Conservation (phyloP, 1,140 invertebrate species). For the Hylyphantes graminicola region DNA sequence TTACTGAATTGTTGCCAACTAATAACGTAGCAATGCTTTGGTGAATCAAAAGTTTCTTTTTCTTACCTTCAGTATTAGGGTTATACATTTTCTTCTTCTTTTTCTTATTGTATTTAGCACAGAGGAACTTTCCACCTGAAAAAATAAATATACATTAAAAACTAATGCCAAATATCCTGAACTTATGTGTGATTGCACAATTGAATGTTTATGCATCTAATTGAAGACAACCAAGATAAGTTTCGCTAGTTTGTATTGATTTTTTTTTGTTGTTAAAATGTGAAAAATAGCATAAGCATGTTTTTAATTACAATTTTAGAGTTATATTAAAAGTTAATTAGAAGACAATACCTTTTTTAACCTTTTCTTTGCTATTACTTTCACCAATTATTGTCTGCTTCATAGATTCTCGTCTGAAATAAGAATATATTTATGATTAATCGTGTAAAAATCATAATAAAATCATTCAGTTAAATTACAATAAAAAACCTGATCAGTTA, state of each 20-base stretch:
- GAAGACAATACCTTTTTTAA: slow-evolving; percentile 73
- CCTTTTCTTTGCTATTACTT: slow-evolving; percentile 77
- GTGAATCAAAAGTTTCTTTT: too few relatives aligned
- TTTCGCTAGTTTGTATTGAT: too few relatives aligned
- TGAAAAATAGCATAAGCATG: not conserved
- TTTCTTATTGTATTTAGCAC: slow-evolving; percentile 83
- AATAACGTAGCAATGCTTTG: too few relatives aligned
- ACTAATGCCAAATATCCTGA: not conserved
- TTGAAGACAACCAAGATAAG: too few relatives aligned
- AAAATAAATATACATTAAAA: slow-evolving; percentile 5
- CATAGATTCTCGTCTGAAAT: slow-evolving; percentile 90
- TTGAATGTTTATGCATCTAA: too few relatives aligned
- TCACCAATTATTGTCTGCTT: slow-evolving; percentile 86
- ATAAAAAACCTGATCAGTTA: not conserved
- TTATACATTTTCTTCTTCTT: slow-evolving; percentile 87
- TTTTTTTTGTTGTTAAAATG: too few relatives aligned
- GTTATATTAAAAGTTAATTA: too few relatives aligned
- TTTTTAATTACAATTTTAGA: not conserved
- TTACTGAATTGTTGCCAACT: too few relatives aligned
- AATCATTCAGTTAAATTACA: not conserved
- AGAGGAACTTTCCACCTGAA: slow-evolving; percentile 73
- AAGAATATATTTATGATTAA: slow-evolving; percentile 74
- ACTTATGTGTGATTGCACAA: too few relatives aligned
- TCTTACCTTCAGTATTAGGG: slow-evolving; percentile 81
- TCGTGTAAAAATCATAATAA: too few relatives aligned